Evolutionary conservation across 2,888 invertebrate genomes (phyloP), one percentile per base, ranked within the genome.

Genomic region (Hecatera dysodea): DNA sequence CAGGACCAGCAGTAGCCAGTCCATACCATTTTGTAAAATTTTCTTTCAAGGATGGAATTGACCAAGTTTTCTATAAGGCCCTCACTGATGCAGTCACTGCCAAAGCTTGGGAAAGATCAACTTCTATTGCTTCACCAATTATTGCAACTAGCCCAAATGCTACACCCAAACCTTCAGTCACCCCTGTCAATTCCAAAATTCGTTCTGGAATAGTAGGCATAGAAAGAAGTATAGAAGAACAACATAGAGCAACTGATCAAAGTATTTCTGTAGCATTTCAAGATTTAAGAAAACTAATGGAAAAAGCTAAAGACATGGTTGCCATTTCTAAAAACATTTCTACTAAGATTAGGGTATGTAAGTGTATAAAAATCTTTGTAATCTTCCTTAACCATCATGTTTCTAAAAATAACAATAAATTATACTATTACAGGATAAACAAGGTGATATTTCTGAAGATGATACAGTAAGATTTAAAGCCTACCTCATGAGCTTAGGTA

Each of bases 291-390:
- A 98, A 98, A 87, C 96, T 99, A 5, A 99, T 99, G 98, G 97
- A 97, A 67, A 98, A 98, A 97, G 99, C 99, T 0, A 98, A 99
- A 92, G 99, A 99, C 84, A 99, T 99, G 99, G 99, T 99, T 55
- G 94, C 96, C 0, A 95, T 99, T 81, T 98, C 99, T 0, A 98
- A 98, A 91, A 98, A 97, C 82, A 99, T 99, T 87, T 98, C 99
- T 39, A 97, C 97, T 61, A 99, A 99, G 96, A 98, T 99, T 86
- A 97, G 98, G 91, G 97, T 97, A 91, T 93, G 89, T 64, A 56
- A 46, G 3, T 48, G 50, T 59, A 8, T 33, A 4, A 12, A 44
- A 33, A 29, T 48, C 15, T 27, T 19, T 56, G 24, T 6, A 64
- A 1, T 19, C 17, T n/a, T 6, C 39, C 5, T 39, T 39, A 15